These are phyloP conservation scores for Tipula confusa DNA, from an alignment of 2,888 invertebrate genomes.

Conservation along the genomic window DNA sequence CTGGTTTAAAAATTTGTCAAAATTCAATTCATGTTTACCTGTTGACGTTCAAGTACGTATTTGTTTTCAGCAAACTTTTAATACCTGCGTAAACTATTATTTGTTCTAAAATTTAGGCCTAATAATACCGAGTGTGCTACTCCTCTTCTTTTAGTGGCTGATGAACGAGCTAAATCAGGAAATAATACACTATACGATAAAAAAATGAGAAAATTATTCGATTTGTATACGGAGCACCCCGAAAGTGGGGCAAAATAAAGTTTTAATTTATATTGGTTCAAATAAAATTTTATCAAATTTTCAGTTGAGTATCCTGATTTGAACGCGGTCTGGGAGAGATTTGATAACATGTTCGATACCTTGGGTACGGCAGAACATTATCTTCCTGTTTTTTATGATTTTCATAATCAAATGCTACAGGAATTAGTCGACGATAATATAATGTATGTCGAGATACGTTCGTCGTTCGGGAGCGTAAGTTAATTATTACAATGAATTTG, in stretches of 20 bases:
- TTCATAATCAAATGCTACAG: conserved; percentile 54
- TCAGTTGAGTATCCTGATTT: conserved; percentile 44
- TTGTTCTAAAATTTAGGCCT: background rate
- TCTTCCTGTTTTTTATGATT: conserved; percentile 54
- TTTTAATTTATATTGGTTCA: background rate
- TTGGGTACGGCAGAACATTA: conserved; percentile 52
- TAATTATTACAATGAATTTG: background rate
- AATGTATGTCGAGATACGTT: conserved; percentile 58
- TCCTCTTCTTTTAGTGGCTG: conserved; percentile 36
- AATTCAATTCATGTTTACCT: conserved; percentile 36
- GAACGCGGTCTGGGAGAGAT: conserved; percentile 52
- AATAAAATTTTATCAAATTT: conserved; percentile 27
- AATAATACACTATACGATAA: conserved; percentile 52
- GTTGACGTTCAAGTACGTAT: conserved; percentile 39
- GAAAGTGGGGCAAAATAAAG: conserved; percentile 42
- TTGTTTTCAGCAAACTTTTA: background rate
- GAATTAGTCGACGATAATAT: conserved; percentile 60
- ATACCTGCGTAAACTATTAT: background rate
- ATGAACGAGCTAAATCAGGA: conserved; percentile 46
- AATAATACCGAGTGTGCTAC: background rate
- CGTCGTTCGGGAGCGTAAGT: conserved; percentile 36
- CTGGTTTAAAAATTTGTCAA: conserved; percentile 43
- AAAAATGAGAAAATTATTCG: conserved; percentile 54
- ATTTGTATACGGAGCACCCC: conserved; percentile 55
- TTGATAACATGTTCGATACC: conserved; percentile 52